Conservation (phyloP, 2,888 invertebrate species). For the Apocheima hispidaria region DNA sequence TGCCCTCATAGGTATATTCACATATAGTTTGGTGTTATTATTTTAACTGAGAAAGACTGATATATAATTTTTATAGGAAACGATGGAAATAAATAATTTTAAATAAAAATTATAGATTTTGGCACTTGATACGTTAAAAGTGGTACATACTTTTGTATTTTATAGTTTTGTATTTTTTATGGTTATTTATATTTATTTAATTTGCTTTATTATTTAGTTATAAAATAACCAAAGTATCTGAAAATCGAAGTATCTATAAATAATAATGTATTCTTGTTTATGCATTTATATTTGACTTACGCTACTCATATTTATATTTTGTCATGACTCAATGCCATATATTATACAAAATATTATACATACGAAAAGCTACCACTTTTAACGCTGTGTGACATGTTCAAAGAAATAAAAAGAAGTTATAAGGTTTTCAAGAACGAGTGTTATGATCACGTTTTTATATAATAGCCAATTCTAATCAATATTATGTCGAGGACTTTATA, state of each 20-base stretch:
- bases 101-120: slow-evolving; percentile 50
- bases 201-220: not conserved
- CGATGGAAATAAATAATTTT: slow-evolving; percentile 51
- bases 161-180: not conserved
- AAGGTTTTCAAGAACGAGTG: slow-evolving; percentile 51
- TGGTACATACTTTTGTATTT: slow-evolving; percentile 28
- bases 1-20: slow-evolving; percentile 71
- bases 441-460: slow-evolving; percentile 30
- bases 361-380: slow-evolving; percentile 52
- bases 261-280: not conserved
- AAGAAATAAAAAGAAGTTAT: slow-evolving; percentile 40
- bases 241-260: too few species aligned
- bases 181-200: too few species aligned
- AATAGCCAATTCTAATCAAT: slow-evolving; percentile 42
- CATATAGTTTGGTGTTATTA: slow-evolving; percentile 78
- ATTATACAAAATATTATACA: not conserved
- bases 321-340: not conserved
- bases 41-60: slow-evolving; percentile 61
- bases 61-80: slow-evolving; percentile 50
- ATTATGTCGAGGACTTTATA: slow-evolving; percentile 47
- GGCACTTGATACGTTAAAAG: slow-evolving; percentile 53
- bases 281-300: not conserved
- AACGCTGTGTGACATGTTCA: slow-evolving; percentile 56
- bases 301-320: not conserved
- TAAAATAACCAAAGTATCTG: not conserved